Conservation (phyloP, 2,888 invertebrate species). For the Netelia melanura region DNA sequence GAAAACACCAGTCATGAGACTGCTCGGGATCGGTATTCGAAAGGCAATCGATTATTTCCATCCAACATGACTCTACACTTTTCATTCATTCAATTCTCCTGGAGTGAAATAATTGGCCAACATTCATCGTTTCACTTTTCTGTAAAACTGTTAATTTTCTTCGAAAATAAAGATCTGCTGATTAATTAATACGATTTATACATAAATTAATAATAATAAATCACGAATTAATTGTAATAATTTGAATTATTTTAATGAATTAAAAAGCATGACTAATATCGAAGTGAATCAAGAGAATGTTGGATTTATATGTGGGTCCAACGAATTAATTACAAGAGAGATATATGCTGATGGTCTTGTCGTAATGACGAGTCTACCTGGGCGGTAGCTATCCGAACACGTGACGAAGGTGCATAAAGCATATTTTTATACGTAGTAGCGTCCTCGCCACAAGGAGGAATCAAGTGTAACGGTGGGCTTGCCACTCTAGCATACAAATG, state of each 20-base stretch:
- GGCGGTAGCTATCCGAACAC: slow-evolving; percentile 72
- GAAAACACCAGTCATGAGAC: slow-evolving; percentile 34
- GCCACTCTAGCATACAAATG: slow-evolving; percentile 77
- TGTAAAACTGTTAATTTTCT: not conserved
- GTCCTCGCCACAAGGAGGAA: slow-evolving; percentile 43
- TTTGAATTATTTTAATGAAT: not conserved
- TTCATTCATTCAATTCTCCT: not conserved
- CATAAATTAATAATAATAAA: too few relatives aligned
- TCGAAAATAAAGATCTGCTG: not conserved
- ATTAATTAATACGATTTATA: not conserved
- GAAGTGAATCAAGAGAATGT: not conserved
- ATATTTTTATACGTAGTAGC: slow-evolving; percentile 38
- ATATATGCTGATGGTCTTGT: slow-evolving; percentile 46
- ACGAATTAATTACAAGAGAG: slow-evolving; percentile 67
- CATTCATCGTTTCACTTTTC: not conserved
- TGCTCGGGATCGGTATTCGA: not conserved
- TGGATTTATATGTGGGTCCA: slow-evolving; percentile 2
- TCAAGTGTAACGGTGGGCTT: slow-evolving; percentile 71
- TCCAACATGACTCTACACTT: slow-evolving; percentile 8
- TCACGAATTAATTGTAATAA: slow-evolving; percentile 5
- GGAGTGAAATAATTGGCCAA: not conserved
- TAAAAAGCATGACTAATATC: not conserved
- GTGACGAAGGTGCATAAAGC: slow-evolving; percentile 58
- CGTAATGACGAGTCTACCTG: slow-evolving; percentile 77
- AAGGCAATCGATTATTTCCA: slow-evolving; percentile 26